phyloP scores from a whole-genome alignment of 2,113 vertebrate species.

The Empidonax traillii region DNA sequence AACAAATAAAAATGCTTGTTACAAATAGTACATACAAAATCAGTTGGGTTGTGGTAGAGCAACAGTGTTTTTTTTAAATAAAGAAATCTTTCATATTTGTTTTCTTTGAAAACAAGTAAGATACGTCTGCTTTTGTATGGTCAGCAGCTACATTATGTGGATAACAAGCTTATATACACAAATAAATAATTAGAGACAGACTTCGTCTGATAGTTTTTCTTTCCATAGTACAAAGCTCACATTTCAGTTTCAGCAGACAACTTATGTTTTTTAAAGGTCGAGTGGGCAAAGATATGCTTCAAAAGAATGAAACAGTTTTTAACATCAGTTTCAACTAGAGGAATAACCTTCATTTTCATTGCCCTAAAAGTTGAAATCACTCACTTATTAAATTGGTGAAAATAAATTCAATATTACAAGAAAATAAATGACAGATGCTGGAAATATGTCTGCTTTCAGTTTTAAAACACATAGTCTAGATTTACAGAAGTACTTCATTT shows the following conservation, averaged over 20 bases:
- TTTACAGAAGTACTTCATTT: not conserved
- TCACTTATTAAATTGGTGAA: not conserved
- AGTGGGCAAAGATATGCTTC: not conserved
- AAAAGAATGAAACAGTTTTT: not conserved
- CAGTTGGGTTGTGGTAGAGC: rapidly evolving
- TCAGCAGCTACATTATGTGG: not conserved
- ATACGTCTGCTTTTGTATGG: not conserved
- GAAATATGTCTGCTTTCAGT: not conserved
- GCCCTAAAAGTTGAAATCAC: not conserved
- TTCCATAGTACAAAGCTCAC: not conserved
- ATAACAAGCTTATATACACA: not conserved
- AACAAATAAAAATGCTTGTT: not conserved
- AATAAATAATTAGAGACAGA: not conserved
- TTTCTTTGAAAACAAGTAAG: not conserved
- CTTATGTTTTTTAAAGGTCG: not conserved
- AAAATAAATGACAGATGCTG: not conserved
- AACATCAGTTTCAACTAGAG: not conserved
- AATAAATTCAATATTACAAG: not conserved
- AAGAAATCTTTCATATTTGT: not conserved
- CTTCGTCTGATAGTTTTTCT: not conserved
- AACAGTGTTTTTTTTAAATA: not conserved
- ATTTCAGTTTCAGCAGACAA: not conserved
- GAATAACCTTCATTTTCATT: not conserved
- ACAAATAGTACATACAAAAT: not conserved
- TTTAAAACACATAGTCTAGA: not conserved